Evolutionary conservation across 2,797 vertebrate genomes (phyloP).

Genomic region (Huso huso): DNA sequence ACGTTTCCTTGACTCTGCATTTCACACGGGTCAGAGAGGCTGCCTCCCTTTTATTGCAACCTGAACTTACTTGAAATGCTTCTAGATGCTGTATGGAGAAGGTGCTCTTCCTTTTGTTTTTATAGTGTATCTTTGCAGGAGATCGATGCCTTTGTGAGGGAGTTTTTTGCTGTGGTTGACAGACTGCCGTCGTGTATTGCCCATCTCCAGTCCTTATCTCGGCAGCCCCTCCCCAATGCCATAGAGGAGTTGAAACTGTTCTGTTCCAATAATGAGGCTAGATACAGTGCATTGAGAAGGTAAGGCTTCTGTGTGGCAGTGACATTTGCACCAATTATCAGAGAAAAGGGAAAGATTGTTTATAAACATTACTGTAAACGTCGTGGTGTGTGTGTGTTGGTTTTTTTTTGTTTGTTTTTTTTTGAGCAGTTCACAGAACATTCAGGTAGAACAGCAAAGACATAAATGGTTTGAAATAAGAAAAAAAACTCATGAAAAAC

Average conservation of each 20-base stretch:
- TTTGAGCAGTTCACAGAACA: too few species aligned
- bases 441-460: too few species aligned
- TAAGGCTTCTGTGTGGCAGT: conserved; percentile 19
- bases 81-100: too few species aligned
- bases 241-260: conserved; percentile 37
- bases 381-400: too few species aligned
- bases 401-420: too few species aligned
- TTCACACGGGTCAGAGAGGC: too few species aligned
- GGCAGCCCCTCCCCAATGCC: conserved; percentile 33
- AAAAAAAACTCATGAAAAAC: too few species aligned
- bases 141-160: conserved; percentile 49
- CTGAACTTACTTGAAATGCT: neutral
- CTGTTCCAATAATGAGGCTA: conserved; percentile 43
- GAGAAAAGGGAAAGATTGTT: too few species aligned
- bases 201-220: conserved; percentile 46
- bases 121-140: conserved; percentile 39
- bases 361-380: too few species aligned
- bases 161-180: conserved; percentile 53
- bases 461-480: too few species aligned
- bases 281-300: conserved; percentile 54
- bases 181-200: conserved; percentile 49
- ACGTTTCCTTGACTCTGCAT: too few species aligned
- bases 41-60: too few species aligned
- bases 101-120: neutral
- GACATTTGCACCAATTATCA: neutral